Evolutionary conservation across 2,888 invertebrate species (phyloP), one percentile per base, ranked within the genome.

Genomic region (Catotricha subobsoleta): DNA sequence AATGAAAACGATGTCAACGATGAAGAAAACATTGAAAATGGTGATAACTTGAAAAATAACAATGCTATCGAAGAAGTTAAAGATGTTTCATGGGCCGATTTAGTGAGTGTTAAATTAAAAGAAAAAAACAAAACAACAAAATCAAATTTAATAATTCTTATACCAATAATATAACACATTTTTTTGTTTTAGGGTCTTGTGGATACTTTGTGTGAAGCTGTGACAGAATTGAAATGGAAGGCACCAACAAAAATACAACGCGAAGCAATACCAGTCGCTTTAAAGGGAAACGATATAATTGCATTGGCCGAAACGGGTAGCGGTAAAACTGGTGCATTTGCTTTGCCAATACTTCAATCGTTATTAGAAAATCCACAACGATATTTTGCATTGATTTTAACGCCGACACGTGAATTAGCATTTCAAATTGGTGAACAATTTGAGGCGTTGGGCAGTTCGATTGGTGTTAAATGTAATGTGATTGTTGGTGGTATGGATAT

Each of bases 401-500:
- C 98, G 13, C 98, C 98, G 1, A 98, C 98, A 0, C 73, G 98
- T 62, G 98, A 98, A 64, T 67, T 98, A 52, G 98, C 98, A 3
- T 92, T 92, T 59, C 98, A 98, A 64, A 98, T 98, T 55, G 83
- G 88, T 0, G 97, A 98, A 64, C 98, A 99, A 57, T 91, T 98
- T 67, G 90, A 94, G 60, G 97, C 97, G 3, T 67, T 98, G 45
- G 97, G 87, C 42, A 71, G 84, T 12, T 74, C 76, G 45, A 88
- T 98, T 57, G 95, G 95, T 29, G 82, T 98, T 1, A 90, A 91
- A 68, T 87, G 86, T 64, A 88, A 80, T 41, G 95, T 97, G 0
- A 81, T 99, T 53, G 97, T 99, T 3, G 98, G 98, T 36, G 98
- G 98, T 1, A 91, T 97, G 76, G 97, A 99, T 56, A 95, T 95